A percentile compares a stretch with the other conserved stretches of the same genome.
phyloP scores from a whole-genome alignment of 2,888 invertebrate species.

The Ctenicera cuprea region DNA sequence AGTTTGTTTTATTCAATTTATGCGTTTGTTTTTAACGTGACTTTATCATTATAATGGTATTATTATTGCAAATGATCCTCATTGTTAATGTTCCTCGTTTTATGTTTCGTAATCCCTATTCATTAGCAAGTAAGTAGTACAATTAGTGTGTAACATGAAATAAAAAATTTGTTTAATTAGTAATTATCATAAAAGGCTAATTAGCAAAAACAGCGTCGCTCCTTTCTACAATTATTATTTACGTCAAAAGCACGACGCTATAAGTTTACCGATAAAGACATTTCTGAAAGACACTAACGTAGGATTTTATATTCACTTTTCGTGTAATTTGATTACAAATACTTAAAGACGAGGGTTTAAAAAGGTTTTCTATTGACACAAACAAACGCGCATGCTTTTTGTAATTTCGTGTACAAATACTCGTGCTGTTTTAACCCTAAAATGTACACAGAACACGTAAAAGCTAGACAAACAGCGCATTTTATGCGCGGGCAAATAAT shows the following conservation, averaged over 20 bases:
- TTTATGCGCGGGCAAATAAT: constrained; percentile 38
- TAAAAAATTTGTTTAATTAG: constrained; percentile 21
- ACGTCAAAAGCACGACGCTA: neutral
- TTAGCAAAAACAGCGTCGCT: constrained; percentile 1
- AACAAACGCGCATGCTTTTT: constrained; percentile 20
- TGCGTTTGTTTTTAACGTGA: neutral
- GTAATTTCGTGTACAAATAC: constrained; percentile 36
- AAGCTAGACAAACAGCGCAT: constrained; percentile 40
- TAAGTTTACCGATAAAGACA: neutral
- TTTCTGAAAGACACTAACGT: neutral
- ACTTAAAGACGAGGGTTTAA: constrained; percentile 11
- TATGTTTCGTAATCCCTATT: constrained; percentile 21
- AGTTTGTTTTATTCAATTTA: too few relatives aligned
- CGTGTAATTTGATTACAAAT: constrained; percentile 26
- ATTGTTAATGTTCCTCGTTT: constrained; percentile 12
- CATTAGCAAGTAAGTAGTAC: constrained; percentile 31
- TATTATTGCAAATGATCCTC: constrained; percentile 9
- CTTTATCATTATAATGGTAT: neutral
- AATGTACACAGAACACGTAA: constrained; percentile 42
- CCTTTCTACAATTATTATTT: neutral
- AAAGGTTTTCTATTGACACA: constrained; percentile 38
- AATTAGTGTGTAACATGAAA: constrained; percentile 33
- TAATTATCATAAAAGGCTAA: constrained; percentile 31
- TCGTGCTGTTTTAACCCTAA: constrained; percentile 14
- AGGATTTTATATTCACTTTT: constrained; percentile 8